Conservation (phyloP, 2,888 invertebrate genomes). For the Poecilobothrus nobilitatus region DNA sequence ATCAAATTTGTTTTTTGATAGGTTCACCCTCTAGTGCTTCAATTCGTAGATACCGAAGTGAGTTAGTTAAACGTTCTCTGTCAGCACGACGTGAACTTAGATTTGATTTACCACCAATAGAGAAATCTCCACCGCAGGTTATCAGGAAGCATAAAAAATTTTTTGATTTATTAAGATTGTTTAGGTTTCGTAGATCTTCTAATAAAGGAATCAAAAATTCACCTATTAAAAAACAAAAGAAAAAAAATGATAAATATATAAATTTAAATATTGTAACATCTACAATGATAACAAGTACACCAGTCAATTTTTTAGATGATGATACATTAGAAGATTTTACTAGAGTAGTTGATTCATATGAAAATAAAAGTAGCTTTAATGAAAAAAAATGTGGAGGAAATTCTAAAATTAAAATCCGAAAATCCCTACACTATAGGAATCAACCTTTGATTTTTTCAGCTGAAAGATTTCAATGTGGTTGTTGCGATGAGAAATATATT, state of each 20-base stretch:
- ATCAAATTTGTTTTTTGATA: conserved; percentile 16
- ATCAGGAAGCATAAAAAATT: conserved; percentile 15
- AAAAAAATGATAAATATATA: background rate
- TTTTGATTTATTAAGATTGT: conserved; percentile 10
- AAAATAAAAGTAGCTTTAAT: background rate
- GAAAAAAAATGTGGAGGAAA: background rate
- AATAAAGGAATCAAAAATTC: background rate
- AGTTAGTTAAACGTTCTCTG: conserved; percentile 19
- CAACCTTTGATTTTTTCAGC: conserved; percentile 18
- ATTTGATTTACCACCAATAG: conserved; percentile 22
- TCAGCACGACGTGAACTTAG: conserved; percentile 23
- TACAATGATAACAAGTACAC: conserved; percentile 23
- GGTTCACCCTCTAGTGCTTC: conserved; percentile 21
- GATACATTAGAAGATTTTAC: background rate
- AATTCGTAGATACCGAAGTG: conserved; percentile 19
- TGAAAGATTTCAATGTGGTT: conserved; percentile 23
- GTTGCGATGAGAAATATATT: conserved; percentile 21
- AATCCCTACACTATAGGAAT: conserved; percentile 2
- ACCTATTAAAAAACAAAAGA: background rate
- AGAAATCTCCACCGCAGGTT: conserved; percentile 12
- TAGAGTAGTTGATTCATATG: too few species aligned
- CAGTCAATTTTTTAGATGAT: conserved; percentile 22
- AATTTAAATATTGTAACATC: background rate
- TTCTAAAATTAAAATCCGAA: background rate
- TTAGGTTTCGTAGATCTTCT: background rate